Conservation (phyloP, 2,113 vertebrate genomes). For the Eulemur macaco region DNA sequence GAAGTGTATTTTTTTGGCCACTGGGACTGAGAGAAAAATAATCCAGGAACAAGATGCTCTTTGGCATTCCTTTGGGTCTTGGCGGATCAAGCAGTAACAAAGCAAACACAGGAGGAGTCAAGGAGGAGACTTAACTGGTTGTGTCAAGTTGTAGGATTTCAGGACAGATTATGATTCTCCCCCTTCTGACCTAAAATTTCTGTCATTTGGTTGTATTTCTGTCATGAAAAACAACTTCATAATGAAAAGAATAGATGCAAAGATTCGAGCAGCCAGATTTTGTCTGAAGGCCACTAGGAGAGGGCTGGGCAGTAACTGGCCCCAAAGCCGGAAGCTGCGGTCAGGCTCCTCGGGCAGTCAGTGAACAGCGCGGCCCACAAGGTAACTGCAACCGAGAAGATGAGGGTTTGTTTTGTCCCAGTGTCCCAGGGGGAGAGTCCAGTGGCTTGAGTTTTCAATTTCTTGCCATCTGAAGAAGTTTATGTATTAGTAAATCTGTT, state of each 20-base stretch:
- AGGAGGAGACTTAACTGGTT: slow-evolving; percentile 2
- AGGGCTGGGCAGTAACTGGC: background rate
- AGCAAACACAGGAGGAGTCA: background rate
- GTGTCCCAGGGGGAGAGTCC: background rate
- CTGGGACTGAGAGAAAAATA: slow-evolving; percentile 19
- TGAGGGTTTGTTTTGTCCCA: background rate
- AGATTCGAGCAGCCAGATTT: slow-evolving; percentile 17
- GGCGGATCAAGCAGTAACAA: background rate
- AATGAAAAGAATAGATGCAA: slow-evolving; percentile 5
- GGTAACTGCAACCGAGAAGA: background rate
- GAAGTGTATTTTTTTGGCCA: slow-evolving; percentile 18
- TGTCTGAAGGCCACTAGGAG: background rate
- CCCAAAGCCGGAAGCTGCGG: background rate
- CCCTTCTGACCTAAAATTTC: background rate
- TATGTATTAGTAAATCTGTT: background rate
- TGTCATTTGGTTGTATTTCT: slow-evolving; percentile 35
- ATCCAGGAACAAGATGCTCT: slow-evolving; percentile 46
- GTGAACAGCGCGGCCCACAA: background rate
- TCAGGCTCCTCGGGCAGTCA: background rate
- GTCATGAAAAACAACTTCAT: background rate
- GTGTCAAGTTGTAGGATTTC: background rate
- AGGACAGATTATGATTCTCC: background rate
- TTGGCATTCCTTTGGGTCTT: slow-evolving; percentile 32
- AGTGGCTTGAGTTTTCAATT: background rate
- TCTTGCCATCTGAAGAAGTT: background rate